phyloP scores from a whole-genome alignment of 2,113 vertebrate species.

The Scytalopus superciliaris region DNA sequence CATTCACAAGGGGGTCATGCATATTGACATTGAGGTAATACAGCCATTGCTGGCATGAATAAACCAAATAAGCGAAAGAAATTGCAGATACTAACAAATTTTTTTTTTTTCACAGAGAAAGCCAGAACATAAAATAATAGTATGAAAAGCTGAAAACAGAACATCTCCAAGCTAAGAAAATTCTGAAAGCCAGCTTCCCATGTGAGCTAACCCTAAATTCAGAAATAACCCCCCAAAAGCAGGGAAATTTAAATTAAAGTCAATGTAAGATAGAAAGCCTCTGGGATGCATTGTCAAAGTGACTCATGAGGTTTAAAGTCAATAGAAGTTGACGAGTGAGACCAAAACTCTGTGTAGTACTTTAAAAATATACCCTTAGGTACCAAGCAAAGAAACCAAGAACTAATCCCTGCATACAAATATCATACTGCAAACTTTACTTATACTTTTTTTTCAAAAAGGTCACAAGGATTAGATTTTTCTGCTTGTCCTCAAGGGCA shows the following conservation, averaged over 20 bases:
- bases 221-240: neutral
- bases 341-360: neutral
- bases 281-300: conserved; percentile 53
- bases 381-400: conserved; percentile 32
- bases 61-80: neutral
- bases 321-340: conserved; percentile 54
- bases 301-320: conserved; percentile 65
- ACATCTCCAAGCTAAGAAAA: neutral
- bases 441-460: neutral
- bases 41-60: neutral
- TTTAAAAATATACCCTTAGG: conserved; percentile 55
- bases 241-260: conserved; percentile 24
- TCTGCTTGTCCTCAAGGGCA: neutral
- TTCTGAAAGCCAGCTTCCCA: neutral
- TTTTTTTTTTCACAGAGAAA: neutral
- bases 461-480: conserved; percentile 19
- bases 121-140: neutral
- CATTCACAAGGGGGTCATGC: neutral
- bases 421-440: conserved; percentile 31
- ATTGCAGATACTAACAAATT: neutral
- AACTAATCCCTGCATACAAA: conserved; percentile 54
- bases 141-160: neutral
- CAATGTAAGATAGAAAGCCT: neutral
- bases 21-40: neutral
- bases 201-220: conserved; percentile 3